Base-by-base conservation (phyloP, 2,888 invertebrate species). In the Meteorus cinctellus region DNA sequence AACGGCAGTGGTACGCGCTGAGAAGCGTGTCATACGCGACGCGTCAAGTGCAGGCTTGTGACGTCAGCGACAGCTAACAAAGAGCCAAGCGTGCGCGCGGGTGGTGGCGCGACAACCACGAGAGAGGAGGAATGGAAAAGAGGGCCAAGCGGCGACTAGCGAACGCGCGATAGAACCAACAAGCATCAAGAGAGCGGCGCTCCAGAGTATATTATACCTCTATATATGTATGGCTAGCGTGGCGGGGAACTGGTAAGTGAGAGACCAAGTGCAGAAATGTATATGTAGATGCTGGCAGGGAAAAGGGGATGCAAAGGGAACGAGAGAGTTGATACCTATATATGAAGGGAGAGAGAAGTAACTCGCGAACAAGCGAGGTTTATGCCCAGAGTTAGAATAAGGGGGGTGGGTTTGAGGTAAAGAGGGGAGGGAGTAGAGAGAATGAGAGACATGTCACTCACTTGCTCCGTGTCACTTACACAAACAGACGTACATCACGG, bases 401-500 rank as follows among this genome's bases (percentile, higher is more conserved):
- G 60, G 36, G 75, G 51, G 69, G 34, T 36, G 68, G 36, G 72
- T 41, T 41, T 41, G 41, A 41, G 41, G 41, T 70, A 51, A 41
- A 41, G 36, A 55, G 31, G 60, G 34, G 45, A 31, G 29, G 19
- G 19, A 45, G 41, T 14, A 72, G 36, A 27, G 69, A 45, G 75
- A 36, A 67, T 62, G 82, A 81, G 85, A 85, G 85, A 87, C 85
- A 84, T 85, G 88, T 89, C 89, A 89, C 85, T 89, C 89, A 88
- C 84, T 88, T 83, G 83, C 83, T 84, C 82, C 85, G 86, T 87
- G 89, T 89, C 89, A 88, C 88, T 89, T 89, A 88, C 89, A 89
- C 88, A 88, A 89, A 88, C 89, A 87, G 87, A 88, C 87, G 88
- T 88, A 88, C 88, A 88, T 89, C 89, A 89, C 84, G 84, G 83